Conservation (phyloP, 2,888 invertebrate genomes). For the Drosophila setosimentum region DNA sequence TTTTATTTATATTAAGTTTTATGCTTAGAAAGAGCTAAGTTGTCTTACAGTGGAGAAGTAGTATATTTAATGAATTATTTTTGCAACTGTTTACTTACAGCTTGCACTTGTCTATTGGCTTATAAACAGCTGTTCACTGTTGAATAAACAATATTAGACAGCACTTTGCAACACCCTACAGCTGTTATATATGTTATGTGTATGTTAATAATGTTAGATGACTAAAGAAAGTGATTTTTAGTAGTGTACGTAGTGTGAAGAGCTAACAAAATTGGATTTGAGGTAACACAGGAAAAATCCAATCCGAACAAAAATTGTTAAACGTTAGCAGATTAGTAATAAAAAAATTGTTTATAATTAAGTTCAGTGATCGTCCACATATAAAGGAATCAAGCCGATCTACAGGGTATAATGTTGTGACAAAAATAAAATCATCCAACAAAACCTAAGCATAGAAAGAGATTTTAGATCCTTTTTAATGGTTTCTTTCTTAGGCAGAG, state of each 20-base stretch:
- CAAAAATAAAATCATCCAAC: not conserved
- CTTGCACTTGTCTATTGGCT: not conserved
- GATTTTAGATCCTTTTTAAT: not conserved
- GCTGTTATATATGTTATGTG: not conserved
- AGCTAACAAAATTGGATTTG: accelerated
- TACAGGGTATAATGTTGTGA: conserved; percentile 8
- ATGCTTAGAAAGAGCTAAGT: not conserved
- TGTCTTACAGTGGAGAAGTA: not conserved
- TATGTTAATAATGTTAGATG: not conserved
- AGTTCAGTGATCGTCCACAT: not conserved
- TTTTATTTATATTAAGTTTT: not conserved
- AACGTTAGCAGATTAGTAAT: not conserved
- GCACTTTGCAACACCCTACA: not conserved
- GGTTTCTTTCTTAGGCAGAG: not conserved
- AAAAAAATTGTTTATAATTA: not conserved
- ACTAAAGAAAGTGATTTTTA: not conserved
- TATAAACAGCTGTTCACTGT: not conserved
- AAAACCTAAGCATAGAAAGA: not conserved
- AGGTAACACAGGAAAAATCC: not conserved
- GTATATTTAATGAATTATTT: not conserved
- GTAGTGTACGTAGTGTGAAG: not conserved
- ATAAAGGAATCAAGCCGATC: not conserved
- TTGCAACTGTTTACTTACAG: not conserved
- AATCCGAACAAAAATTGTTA: not conserved
- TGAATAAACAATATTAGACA: not conserved